Evolutionary conservation across 2,888 invertebrate species (phyloP), one percentile per base, ranked within the genome.

Genomic region (Bedellia somnulentella): DNA sequence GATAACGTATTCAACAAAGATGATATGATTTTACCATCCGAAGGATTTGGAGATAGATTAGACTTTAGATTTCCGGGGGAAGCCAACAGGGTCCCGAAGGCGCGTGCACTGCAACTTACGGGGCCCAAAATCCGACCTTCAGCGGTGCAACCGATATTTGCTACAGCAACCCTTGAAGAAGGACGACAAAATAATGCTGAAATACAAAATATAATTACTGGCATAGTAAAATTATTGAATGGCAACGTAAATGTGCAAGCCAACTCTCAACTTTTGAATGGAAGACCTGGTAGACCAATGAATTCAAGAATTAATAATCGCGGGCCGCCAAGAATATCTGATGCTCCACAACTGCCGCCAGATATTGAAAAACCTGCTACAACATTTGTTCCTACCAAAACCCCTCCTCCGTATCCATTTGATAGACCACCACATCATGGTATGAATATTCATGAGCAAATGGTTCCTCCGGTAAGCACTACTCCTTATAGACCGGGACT

Each of bases 191-290:
- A 73, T 27, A 59, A 37, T 22, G 33, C 66, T 1, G 92, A 92
- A 49, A 91, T 93, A 33, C 91, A 93, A 55, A 92, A 93, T 46
- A 92, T 93, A 16, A 90, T 93, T 18, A 89, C 89, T 2, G 93
- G 93, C 5, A 87, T 93, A 28, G 92, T 93, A 0, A 92, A 93
- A 53, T 57, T 93, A 8, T 64, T 93, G 2, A 92, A 93, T 39
- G 93, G 93, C 1, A 92, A 93, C 45, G 91, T 91, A 0, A 91
- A 91, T 45, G 89, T 91, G 0, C 87, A 85, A 52, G 87, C 87
- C 0, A 89, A 87, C 41, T 85, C 87, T 0, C 83, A 83, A 33
- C 63, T 78, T 3, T 27, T 68, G 2, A 61, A 58, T 16, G 80
- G 81, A 1, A 73, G 88, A 33, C 85, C 85, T 2, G 49, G 78